Conservation (phyloP, 1,140 invertebrate species). For the Brachionus calyciflorus region DNA sequence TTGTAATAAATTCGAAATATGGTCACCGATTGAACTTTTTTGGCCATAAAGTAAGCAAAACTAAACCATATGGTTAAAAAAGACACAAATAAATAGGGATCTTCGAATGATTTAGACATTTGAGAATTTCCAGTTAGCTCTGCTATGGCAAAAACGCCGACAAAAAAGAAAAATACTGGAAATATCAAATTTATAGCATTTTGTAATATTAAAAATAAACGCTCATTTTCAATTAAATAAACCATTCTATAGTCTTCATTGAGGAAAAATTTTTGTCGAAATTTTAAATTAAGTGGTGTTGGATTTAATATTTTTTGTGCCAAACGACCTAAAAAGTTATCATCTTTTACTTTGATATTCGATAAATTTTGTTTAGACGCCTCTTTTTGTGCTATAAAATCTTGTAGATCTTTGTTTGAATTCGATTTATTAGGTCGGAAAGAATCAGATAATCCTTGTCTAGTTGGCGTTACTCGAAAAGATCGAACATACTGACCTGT, state of each 20-base stretch:
- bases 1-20: conserved; percentile 46
- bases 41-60: conserved; percentile 21
- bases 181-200: neutral
- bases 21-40: neutral
- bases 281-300: conserved; percentile 30
- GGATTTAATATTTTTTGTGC: neutral
- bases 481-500: neutral
- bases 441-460: neutral
- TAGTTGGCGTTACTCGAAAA: neutral
- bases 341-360: neutral
- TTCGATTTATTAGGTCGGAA: conserved; percentile 26
- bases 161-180: neutral
- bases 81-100: conserved; percentile 7
- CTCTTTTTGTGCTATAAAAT: conserved; percentile 10
- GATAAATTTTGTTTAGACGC: neutral
- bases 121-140: neutral
- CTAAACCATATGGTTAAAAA: conserved; percentile 20
- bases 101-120: conserved; percentile 16
- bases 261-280: conserved; percentile 10
- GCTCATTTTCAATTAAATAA: conserved; percentile 38
- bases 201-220: conserved; percentile 19
- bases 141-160: neutral
- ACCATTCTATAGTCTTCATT: conserved; percentile 39
- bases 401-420: neutral
- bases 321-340: neutral